Evolutionary conservation across 2,888 invertebrate genomes (phyloP).

Genomic region (Rhagonycha fulva): DNA sequence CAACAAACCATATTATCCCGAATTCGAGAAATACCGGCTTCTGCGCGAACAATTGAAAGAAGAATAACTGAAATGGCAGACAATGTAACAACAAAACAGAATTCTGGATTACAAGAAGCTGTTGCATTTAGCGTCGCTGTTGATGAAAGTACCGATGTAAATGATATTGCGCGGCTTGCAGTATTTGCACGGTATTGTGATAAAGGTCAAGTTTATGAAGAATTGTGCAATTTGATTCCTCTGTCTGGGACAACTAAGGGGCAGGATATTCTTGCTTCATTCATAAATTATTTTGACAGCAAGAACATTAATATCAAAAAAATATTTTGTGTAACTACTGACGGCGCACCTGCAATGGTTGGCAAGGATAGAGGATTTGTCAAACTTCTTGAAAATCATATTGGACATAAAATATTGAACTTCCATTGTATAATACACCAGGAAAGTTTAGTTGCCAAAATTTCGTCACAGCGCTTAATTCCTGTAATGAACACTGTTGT

Average conservation of each 20-base stretch:
- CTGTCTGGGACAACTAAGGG: no score
- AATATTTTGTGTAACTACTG: no score
- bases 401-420: conserved; percentile 15
- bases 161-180: conserved; percentile 25
- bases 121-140: conserved; percentile 23
- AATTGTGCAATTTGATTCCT: no score
- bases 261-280: no score
- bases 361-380: no score
- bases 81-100: conserved; percentile 25
- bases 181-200: conserved; percentile 19
- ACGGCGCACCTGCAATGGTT: no score
- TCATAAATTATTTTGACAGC: no score
- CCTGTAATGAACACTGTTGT: conserved; percentile 11
- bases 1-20: conserved; percentile 25
- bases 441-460: conserved; percentile 13
- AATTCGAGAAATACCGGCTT: conserved; percentile 27
- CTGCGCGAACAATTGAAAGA: conserved; percentile 23
- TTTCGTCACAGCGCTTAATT: conserved; percentile 12
- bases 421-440: conserved; percentile 15
- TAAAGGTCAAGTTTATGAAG: no score
- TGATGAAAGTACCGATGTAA: conserved; percentile 24
- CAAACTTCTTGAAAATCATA: conserved; percentile 15
- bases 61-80: conserved; percentile 21
- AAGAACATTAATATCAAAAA: no score
- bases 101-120: conserved; percentile 24